A percentile compares a stretch with the other conserved stretches of the same genome.
Evolutionary conservation across 1,140 invertebrate genomes (phyloP).

Genomic region (Atta cephalotes): DNA sequence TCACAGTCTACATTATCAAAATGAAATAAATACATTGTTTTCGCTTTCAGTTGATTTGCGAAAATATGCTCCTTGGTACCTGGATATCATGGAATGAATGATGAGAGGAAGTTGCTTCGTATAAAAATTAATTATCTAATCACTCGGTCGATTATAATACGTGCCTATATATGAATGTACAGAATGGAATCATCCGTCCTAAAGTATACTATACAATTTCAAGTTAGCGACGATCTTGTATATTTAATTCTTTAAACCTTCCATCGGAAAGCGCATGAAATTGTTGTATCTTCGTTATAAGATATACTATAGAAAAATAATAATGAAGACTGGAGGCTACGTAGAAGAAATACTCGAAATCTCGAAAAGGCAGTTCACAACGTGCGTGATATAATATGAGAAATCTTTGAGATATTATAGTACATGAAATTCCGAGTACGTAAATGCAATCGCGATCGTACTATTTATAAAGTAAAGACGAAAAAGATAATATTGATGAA

Average conservation of each 20-base stretch:
- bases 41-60: constrained; percentile 12
- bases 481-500: constrained; percentile 67
- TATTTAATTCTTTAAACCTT: constrained; percentile 32
- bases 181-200: constrained; percentile 40
- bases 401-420: not conserved
- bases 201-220: not conserved
- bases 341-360: constrained; percentile 56
- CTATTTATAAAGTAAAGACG: constrained; percentile 37
- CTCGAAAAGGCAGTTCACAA: constrained; percentile 50
- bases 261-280: constrained; percentile 30
- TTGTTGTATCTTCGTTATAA: constrained; percentile 59
- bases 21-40: constrained; percentile 9
- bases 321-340: constrained; percentile 54
- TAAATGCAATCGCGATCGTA: not conserved
- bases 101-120: constrained; percentile 17
- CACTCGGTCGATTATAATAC: constrained; percentile 63
- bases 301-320: constrained; percentile 58
- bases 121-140: constrained; percentile 75
- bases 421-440: constrained; percentile 26
- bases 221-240: constrained; percentile 2
- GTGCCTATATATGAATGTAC: constrained; percentile 49
- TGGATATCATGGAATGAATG: not conserved
- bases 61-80: not conserved
- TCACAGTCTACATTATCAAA: constrained; percentile 12
- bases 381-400: constrained; percentile 19